Percentiles rank a stretch among this genome's conserved stretches.
phyloP scores from a whole-genome alignment of 1,140 invertebrate species.

The Psix sp. region DNA sequence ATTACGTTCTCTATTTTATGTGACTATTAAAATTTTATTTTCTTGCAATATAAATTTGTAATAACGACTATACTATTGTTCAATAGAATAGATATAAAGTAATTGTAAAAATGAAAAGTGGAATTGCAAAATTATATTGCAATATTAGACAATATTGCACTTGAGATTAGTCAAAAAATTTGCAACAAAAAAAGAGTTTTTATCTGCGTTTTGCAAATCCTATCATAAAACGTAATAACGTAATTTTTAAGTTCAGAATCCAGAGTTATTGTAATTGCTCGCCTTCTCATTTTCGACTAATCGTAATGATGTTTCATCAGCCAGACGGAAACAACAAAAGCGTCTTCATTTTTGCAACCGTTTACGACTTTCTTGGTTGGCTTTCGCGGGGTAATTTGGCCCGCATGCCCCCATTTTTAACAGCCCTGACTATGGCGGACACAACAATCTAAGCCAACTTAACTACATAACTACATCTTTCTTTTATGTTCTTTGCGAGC shows the following conservation, averaged over 20 bases:
- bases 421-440: constrained; percentile 51
- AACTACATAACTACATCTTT: constrained; percentile 75
- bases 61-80: too few relatives aligned
- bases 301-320: constrained; percentile 39
- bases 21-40: too few relatives aligned
- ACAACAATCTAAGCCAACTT: constrained; percentile 69
- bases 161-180: too few relatives aligned
- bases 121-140: too few relatives aligned
- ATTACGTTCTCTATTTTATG: too few relatives aligned
- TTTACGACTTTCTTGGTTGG: constrained; percentile 30
- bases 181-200: too few relatives aligned
- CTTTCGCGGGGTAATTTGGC: constrained; percentile 49
- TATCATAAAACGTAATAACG: too few relatives aligned
- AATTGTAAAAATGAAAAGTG: too few relatives aligned
- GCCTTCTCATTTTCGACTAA: neutral
- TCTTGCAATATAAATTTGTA: too few relatives aligned
- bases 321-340: constrained; percentile 38
- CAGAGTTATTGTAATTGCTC: constrained; percentile 13
- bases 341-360: constrained; percentile 44
- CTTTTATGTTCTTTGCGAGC: constrained; percentile 66
- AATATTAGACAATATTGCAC: too few relatives aligned
- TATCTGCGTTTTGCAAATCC: too few relatives aligned
- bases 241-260: neutral
- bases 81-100: too few relatives aligned
- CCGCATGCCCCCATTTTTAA: constrained; percentile 55